Conservation (phyloP, 2,113 vertebrate genomes). For the Anseranas semipalmata region DNA sequence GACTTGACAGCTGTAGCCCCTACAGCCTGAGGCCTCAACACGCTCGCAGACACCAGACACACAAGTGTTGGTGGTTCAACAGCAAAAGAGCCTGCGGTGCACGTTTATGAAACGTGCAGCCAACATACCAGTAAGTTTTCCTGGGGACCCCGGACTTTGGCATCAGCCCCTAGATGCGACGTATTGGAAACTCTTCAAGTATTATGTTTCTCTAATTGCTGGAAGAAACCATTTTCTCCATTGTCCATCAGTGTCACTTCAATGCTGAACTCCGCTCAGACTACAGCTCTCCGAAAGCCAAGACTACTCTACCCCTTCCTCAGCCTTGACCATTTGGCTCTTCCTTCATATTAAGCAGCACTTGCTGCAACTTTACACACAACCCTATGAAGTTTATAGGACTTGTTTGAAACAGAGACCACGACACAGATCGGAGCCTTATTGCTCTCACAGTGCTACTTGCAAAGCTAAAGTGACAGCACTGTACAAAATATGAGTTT, state of each 20-base stretch:
- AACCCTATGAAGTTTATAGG: not conserved
- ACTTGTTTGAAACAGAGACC: not conserved
- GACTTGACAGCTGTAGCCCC: not conserved
- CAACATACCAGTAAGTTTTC: rapidly evolving
- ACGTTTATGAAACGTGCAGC: not conserved
- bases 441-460: not conserved
- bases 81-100: not conserved
- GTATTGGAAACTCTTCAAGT: rapidly evolving
- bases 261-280: not conserved
- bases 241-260: not conserved
- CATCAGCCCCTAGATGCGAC: not conserved
- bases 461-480: not conserved
- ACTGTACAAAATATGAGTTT: not conserved
- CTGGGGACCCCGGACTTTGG: not conserved
- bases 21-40: not conserved
- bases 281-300: not conserved
- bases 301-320: not conserved
- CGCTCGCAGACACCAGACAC: not conserved
- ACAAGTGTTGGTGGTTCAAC: not conserved
- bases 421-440: not conserved
- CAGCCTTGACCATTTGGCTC: not conserved
- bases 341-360: not conserved
- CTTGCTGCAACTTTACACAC: not conserved
- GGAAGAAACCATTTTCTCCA: not conserved
- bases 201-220: not conserved